phyloP scores from a whole-genome alignment of 2,113 vertebrate species.

The Grammomys dolichurus region DNA sequence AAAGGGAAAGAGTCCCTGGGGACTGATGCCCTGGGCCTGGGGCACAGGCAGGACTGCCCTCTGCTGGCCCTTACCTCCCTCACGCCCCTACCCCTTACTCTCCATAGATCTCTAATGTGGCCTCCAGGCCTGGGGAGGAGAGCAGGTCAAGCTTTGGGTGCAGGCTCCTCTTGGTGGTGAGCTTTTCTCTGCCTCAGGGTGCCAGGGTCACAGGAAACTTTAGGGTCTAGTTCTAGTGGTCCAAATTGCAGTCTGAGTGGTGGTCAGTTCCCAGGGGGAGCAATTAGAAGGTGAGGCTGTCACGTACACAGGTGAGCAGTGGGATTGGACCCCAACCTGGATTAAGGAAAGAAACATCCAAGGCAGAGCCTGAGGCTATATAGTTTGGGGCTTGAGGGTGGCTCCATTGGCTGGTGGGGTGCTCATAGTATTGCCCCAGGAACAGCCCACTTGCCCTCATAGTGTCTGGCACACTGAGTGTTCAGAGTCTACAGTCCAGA shows the following conservation, averaged over 20 bases:
- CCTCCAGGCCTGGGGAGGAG: neutral
- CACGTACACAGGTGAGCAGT: neutral
- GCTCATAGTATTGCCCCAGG: neutral
- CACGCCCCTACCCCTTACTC: neutral
- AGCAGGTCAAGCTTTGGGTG: neutral
- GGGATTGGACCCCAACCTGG: neutral
- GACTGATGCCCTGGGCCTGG: constrained; percentile 6
- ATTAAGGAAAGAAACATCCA: neutral
- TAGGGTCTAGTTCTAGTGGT: neutral
- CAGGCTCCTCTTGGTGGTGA: accelerated
- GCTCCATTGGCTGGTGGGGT: neutral
- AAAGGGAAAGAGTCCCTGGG: constrained; percentile 69
- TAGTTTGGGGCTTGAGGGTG: neutral
- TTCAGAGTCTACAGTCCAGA: neutral
- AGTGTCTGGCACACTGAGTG: neutral
- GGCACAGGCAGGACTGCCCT: constrained; percentile 31
- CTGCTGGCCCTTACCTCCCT: constrained; percentile 4
- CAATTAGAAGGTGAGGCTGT: neutral
- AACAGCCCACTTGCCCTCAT: accelerated
- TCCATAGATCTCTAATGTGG: neutral
- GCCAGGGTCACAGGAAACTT: neutral
- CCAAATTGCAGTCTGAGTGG: neutral
- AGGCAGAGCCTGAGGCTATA: neutral
- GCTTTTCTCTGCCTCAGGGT: neutral
- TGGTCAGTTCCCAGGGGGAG: neutral